Percentiles rank a stretch among this genome's conserved stretches.
Evolutionary conservation across 2,888 invertebrate species (phyloP).

Genomic region (Iphiclides podalirius): DNA sequence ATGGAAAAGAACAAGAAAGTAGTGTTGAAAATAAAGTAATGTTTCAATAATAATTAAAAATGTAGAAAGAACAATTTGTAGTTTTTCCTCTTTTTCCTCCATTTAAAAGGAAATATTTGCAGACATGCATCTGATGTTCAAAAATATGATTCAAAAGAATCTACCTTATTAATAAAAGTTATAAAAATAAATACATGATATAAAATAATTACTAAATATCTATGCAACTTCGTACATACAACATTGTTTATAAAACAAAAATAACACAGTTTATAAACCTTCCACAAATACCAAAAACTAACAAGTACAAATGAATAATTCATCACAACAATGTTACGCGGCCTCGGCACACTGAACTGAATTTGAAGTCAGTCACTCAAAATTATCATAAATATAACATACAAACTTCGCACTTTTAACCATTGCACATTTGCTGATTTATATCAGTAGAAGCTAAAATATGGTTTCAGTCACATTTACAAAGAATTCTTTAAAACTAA

Average conservation of each 20-base stretch:
- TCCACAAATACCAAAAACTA: conserved; percentile 1
- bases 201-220: too few relatives aligned
- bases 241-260: conserved; percentile 27
- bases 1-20: too few relatives aligned
- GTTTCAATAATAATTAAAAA: too few relatives aligned
- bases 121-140: too few relatives aligned
- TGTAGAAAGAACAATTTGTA: too few relatives aligned
- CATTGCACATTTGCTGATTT: conserved; percentile 15
- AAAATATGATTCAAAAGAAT: too few relatives aligned
- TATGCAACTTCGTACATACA: too few relatives aligned
- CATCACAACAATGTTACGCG: conserved; percentile 31
- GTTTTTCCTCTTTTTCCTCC: too few relatives aligned
- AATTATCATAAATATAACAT: conserved; percentile 34
- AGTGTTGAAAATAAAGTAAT: too few relatives aligned
- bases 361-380: conserved; percentile 26
- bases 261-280: neutral
- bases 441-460: neutral
- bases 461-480: neutral
- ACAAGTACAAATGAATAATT: conserved; percentile 25
- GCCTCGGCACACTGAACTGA: conserved; percentile 40
- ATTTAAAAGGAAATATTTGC: too few relatives aligned
- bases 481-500: neutral
- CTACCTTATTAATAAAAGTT: too few relatives aligned
- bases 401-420: conserved; percentile 13
- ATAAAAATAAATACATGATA: too few relatives aligned